A percentile compares a stretch with the other conserved stretches of the same genome.
Evolutionary conservation across 1,140 invertebrate genomes (phyloP).

Genomic region (Pomacea maculata): DNA sequence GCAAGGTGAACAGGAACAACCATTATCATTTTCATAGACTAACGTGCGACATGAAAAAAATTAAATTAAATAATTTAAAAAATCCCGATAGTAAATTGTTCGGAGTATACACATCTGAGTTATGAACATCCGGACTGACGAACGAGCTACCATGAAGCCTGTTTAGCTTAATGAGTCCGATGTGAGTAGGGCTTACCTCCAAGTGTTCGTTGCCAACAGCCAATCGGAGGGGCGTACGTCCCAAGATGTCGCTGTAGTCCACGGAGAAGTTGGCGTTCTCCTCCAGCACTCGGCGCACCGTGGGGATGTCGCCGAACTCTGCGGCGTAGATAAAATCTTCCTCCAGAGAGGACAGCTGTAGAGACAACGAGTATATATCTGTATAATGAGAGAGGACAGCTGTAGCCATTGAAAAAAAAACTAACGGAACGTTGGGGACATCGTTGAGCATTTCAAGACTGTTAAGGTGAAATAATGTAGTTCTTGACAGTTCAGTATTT

Average conservation of each 20-base stretch:
- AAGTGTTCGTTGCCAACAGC: slow-evolving; percentile 62
- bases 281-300: slow-evolving; percentile 51
- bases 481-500: no score
- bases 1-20: no score
- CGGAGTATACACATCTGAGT: no score
- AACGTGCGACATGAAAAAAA: no score
- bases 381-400: not conserved
- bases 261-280: slow-evolving; percentile 55
- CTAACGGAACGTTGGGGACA: not conserved
- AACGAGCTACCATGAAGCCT: no score
- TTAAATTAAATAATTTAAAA: no score
- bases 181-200: slow-evolving; percentile 41
- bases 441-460: not conserved
- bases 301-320: slow-evolving; percentile 59
- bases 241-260: slow-evolving; percentile 57
- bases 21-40: no score
- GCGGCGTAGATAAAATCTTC: slow-evolving; percentile 57
- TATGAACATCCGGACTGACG: no score
- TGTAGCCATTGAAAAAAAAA: no score
- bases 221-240: slow-evolving; percentile 54
- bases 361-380: not conserved
- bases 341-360: slow-evolving; percentile 49
- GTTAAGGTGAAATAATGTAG: not conserved
- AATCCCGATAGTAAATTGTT: no score
- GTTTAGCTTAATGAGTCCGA: no score